These are phyloP conservation scores for Myioborus melanocephalus DNA, from an alignment of 2,797 vertebrate species.

Conservation along the genomic window DNA sequence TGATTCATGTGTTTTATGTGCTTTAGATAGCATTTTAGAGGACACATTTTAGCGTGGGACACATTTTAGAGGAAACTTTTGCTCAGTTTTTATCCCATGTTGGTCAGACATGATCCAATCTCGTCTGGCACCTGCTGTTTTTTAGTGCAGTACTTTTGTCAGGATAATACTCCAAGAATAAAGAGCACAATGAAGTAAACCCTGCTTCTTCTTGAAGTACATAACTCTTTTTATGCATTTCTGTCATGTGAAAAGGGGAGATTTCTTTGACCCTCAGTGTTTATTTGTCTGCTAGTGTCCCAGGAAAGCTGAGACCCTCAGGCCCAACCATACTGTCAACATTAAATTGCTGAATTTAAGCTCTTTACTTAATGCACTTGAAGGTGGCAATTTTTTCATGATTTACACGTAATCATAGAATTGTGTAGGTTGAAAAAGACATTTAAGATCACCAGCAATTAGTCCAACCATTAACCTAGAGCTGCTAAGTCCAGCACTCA, in stretches of 20 bases:
- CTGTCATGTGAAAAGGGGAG: background rate
- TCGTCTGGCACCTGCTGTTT: background rate
- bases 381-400: background rate
- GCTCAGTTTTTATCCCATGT: background rate
- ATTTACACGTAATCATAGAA: background rate
- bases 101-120: background rate
- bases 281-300: background rate
- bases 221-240: background rate
- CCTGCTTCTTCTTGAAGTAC: background rate
- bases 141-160: fast-evolving
- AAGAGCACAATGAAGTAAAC: background rate
- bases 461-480: background rate
- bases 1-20: background rate
- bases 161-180: background rate
- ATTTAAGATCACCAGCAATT: background rate
- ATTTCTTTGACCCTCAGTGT: background rate
- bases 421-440: background rate
- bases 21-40: background rate
- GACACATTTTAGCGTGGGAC: background rate
- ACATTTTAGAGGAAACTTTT: background rate
- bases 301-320: background rate
- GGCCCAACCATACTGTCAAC: background rate
- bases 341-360: background rate
- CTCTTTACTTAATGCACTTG: background rate
- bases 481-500: background rate